Evolutionary conservation across 1,140 invertebrate genomes (phyloP).

Genomic region (Lasioglossum albipes): DNA sequence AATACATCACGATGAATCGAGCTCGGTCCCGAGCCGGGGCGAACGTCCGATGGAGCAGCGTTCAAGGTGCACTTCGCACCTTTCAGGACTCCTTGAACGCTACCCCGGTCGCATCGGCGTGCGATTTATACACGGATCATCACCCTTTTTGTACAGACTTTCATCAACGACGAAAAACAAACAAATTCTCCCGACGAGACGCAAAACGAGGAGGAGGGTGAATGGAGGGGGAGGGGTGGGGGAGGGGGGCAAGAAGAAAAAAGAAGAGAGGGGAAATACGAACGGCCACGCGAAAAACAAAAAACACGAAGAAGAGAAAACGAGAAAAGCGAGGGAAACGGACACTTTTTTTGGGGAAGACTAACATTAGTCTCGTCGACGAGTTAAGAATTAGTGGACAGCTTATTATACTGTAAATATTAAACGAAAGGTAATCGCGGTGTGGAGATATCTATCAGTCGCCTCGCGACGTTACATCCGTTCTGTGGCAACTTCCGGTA

Average conservation of each 20-base stretch:
- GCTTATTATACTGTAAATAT: constrained; percentile 60
- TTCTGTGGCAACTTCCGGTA: constrained; percentile 50
- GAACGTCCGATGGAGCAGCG: too few species aligned
- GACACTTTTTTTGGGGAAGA: too few species aligned
- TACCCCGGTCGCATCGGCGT: constrained; percentile 1
- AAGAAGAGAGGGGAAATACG: not conserved
- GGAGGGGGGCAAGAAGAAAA: not conserved
- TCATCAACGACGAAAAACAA: constrained; percentile 43
- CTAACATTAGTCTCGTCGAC: constrained; percentile 21
- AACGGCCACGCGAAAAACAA: not conserved
- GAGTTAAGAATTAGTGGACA: constrained; percentile 40
- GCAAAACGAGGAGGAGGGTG: not conserved
- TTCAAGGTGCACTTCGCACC: not conserved
- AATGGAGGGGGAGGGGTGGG: not conserved
- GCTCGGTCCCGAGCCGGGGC: constrained; percentile 17
- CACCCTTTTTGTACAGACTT: constrained; percentile 70
- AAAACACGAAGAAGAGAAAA: not conserved
- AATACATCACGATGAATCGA: constrained; percentile 39
- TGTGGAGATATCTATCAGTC: constrained; percentile 44
- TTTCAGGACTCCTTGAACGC: constrained; percentile 28
- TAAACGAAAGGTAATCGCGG: constrained; percentile 35
- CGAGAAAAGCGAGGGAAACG: not conserved
- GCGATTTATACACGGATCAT: constrained; percentile 34
- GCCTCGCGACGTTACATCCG: constrained; percentile 44
- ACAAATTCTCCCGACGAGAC: constrained; percentile 3